Evolutionary conservation across 2,888 invertebrate species (phyloP).

Genomic region (Dicyrtoma fusca): DNA sequence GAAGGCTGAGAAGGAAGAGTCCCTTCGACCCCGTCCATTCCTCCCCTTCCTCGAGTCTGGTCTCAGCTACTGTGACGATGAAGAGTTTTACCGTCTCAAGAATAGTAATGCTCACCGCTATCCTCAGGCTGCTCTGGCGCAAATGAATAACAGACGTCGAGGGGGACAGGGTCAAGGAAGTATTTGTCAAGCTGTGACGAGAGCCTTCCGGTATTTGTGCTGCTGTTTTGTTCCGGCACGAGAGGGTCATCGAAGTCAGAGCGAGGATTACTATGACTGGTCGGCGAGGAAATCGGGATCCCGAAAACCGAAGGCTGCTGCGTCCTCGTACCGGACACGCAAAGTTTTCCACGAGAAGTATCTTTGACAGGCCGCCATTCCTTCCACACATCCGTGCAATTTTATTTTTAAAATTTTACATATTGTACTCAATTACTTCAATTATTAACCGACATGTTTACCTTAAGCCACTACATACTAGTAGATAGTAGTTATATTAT

Average conservation of each 20-base stretch:
- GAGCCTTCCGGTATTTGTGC: background rate
- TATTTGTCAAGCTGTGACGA: background rate
- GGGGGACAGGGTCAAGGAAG: background rate
- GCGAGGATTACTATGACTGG: no score
- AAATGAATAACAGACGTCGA: background rate
- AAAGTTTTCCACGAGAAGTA: no score
- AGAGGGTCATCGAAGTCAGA: background rate
- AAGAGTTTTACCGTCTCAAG: conserved; percentile 33
- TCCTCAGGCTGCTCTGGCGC: background rate
- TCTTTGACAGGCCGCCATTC: no score
- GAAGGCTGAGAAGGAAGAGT: conserved; percentile 29
- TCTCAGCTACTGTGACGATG: conserved; percentile 27
- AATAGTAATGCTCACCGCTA: conserved; percentile 17
- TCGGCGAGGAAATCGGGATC: no score
- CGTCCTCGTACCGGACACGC: no score
- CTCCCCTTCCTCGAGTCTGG: conserved; percentile 30
- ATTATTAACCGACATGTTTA: no score
- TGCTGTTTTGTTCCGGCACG: background rate
- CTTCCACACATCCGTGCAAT: no score
- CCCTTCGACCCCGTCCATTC: conserved; percentile 23
- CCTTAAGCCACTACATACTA: no score
- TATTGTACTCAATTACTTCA: no score
- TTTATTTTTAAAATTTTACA: no score
- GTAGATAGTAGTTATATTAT: no score
- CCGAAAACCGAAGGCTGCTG: no score